These are phyloP conservation scores for Sinonovacula constricta DNA, from an alignment of 1,140 invertebrate species.

Conservation along the genomic window DNA sequence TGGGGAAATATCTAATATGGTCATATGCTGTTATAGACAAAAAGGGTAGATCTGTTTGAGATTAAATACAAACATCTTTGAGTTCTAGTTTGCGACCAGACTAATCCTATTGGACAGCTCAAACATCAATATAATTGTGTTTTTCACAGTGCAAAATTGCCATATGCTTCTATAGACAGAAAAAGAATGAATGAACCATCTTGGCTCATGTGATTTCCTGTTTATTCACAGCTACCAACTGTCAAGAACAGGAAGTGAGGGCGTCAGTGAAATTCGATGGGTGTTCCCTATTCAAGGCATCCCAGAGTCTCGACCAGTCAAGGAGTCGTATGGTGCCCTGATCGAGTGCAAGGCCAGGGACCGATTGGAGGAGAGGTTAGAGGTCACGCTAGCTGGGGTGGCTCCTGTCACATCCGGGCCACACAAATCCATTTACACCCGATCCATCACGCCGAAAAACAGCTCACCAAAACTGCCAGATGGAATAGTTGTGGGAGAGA, in stretches of 20 bases:
- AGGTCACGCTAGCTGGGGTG: constrained; percentile 72
- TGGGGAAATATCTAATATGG: no score
- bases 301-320: constrained; percentile 67
- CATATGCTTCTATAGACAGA: no score
- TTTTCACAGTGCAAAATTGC: no score
- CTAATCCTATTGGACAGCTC: no score
- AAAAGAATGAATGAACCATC: no score
- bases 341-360: constrained; percentile 72
- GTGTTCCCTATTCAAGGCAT: constrained; percentile 75
- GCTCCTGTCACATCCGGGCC: constrained; percentile 68
- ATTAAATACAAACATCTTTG: no score
- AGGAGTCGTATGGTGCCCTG: constrained; percentile 62
- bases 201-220: constrained; percentile 5
- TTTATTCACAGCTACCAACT: constrained; percentile 55
- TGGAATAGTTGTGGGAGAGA: constrained; percentile 74
- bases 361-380: constrained; percentile 71
- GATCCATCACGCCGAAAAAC: constrained; percentile 70
- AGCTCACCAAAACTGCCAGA: constrained; percentile 63
- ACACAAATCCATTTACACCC: constrained; percentile 61
- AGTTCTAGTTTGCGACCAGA: no score
- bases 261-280: constrained; percentile 72
- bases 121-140: no score
- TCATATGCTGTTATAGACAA: no score
- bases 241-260: constrained; percentile 55
- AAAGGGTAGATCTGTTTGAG: no score